Base-by-base conservation (phyloP, 1,140 invertebrate genomes). In the Drosophila baimaii region DNA sequence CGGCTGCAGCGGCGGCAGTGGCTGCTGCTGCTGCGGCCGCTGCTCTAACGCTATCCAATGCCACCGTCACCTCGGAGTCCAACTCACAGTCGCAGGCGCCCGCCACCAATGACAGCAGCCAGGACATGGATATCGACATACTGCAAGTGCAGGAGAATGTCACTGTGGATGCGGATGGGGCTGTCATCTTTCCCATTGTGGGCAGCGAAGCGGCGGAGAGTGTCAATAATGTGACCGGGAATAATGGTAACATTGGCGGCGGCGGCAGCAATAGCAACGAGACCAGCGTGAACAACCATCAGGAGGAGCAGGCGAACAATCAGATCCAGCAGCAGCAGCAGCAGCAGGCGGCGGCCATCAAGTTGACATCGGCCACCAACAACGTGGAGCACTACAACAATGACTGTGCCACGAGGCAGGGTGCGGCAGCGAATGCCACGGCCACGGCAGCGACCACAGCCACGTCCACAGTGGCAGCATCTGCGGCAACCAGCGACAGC, bases 41-140 rank as follows among this genome's bases (percentile, higher is more conserved):
- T 17, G 83, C 83, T 0, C 41, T 88, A 23, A 89, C 84, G 5
- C 65, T 89, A 8, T 90, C 86, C 19, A 90, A 81, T 69, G 82
- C 86, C 37, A 82, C 86, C 17, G 77, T 71, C 15, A 77, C 68
- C 49, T 77, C 90, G 19, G 89, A 91, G 49, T 69, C 85, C 33
- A 70, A 74, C 44, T 72, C 77, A 37, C 66, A 79, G 17, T 66
- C 82, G 21, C n/a, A n/a, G n/a, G 77, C 77, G 29, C 71, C 70
- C 64, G 49, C 62, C 13, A 52, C 64, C 12, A 84, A 73, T 35
- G 91, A 91, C 57, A 84, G 44, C 46, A 90, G 75, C 55, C 90
- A 92, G 68, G 93, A 94, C n/a, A 93, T 93, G 76, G 93, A 94
- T 52, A 93, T 93, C 29, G 93, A 94, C 62, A 93, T 93, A 43